Conservation (phyloP, 2,797 vertebrate species). For the Pseudochromis fuscus region DNA sequence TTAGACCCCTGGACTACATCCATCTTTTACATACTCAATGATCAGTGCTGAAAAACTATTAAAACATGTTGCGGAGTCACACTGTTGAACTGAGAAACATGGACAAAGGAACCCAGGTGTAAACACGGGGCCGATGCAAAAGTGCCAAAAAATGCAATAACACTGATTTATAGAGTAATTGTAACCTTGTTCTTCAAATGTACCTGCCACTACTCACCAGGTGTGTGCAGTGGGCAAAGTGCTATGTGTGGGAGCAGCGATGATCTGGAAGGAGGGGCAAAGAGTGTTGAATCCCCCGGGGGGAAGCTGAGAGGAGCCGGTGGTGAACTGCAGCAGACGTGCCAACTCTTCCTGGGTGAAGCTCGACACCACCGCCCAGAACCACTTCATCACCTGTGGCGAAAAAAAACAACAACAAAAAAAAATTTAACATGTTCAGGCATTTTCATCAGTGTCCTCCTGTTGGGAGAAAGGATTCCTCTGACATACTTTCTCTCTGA, state of each 20-base stretch:
- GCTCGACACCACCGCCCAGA: constrained; percentile 98
- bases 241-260: constrained; percentile 96
- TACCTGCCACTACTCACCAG: constrained; percentile 85
- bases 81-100: not conserved
- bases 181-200: not conserved
- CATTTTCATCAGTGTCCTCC: not conserved
- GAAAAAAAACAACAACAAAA: not conserved
- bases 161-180: not conserved
- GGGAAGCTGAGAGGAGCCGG: constrained; percentile 97
- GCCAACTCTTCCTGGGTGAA: constrained; percentile 98
- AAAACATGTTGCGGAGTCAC: constrained; percentile 12
- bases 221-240: constrained; percentile 98
- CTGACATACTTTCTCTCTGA: constrained; percentile 92
- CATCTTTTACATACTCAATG: too few species aligned
- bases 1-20: too few species aligned
- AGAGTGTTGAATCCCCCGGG: constrained; percentile 98
- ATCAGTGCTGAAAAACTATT: constrained; percentile 32
- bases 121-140: too few species aligned
- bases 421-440: not conserved
- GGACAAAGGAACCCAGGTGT: too few species aligned
- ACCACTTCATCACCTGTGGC: constrained; percentile 97
- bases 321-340: constrained; percentile 97
- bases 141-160: too few species aligned
- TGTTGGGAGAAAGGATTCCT: not conserved
- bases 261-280: constrained; percentile 98